Base-by-base conservation (phyloP, 2,113 vertebrate species). In the Trochalopteron elliotii region DNA sequence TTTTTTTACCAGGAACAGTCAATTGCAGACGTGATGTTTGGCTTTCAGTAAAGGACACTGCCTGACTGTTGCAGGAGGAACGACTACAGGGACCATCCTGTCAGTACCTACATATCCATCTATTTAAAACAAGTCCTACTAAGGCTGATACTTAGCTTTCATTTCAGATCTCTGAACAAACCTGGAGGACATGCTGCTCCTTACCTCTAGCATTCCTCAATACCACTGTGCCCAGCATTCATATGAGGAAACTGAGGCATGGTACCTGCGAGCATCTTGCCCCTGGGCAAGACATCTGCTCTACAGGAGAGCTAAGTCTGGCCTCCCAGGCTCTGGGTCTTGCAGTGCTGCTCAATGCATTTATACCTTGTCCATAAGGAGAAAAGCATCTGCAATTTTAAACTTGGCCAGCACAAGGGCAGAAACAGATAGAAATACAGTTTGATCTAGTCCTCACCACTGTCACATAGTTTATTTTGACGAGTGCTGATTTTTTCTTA, bases 361-460 rank as follows among this genome's bases (percentile, higher is more conserved):
- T 71, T 92, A 89, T 83, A 67, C 52, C 68, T 77, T 17, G 7
- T 37, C 69, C 67, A 21, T 80, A 61, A 92, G 60, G 74, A 89
- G 45, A 79, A 92, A 92, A 86, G 61, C 75, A 95, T 95, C 87
- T 96, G 93, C 2, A 50, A 44, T 91, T 70, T 80, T 67, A 64
- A 89, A 63, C 47, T 78, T 47, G 31, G 87, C 80, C 63, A 93
- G 88, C 10, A 2, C 7, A 9, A 86, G 85, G 67, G 76, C 90
- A 96, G 78, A 87, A 95, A 96, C 49, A 86, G 92, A 97, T 45
- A 94, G 77, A 92, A 93, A 96, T 40, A 86, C 60, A 57, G 90
- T 81, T 87, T 88, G 76, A 94, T 96, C 86, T 89, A 56, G 83
- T 83, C 95, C 83, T 91, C 3, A 3, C 61, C 5, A 57, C 89